Conservation (phyloP, 2,888 invertebrate species). For the Liodrosophila aerea region DNA sequence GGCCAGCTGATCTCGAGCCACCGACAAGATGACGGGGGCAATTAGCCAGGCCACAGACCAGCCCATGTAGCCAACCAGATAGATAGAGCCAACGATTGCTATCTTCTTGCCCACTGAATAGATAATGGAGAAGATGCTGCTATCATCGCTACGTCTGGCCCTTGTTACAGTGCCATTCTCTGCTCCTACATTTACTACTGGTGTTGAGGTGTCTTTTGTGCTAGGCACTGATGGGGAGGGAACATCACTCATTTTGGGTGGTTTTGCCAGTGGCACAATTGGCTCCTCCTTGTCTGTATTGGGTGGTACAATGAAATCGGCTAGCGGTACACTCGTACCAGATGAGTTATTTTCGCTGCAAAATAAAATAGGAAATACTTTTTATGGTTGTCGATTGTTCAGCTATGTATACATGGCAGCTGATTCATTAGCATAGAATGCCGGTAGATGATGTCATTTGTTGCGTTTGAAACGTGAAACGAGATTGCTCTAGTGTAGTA, state of each 20-base stretch:
- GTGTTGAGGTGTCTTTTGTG: slow-evolving; percentile 1
- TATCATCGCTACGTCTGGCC: slow-evolving; percentile 52
- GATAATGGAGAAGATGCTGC: slow-evolving; percentile 85
- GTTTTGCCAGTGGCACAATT: slow-evolving; percentile 55
- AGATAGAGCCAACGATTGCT: slow-evolving; percentile 89
- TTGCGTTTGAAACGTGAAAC: slow-evolving; percentile 2
- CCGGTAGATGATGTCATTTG: slow-evolving; percentile 41
- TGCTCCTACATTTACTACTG: background rate
- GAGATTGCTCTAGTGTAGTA: slow-evolving; percentile 2
- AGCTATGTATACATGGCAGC: slow-evolving; percentile 26
- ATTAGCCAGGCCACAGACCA: slow-evolving; percentile 92
- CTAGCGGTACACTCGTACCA: slow-evolving; percentile 55
- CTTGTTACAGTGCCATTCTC: slow-evolving; percentile 29
- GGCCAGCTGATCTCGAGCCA: slow-evolving; percentile 90
- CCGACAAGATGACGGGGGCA: slow-evolving; percentile 89
- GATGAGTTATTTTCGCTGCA: slow-evolving; percentile 49
- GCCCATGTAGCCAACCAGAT: slow-evolving; percentile 92
- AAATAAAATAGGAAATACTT: background rate
- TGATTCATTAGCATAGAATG: slow-evolving; percentile 62
- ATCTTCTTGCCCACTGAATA: slow-evolving; percentile 87
- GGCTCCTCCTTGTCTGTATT: slow-evolving; percentile 42
- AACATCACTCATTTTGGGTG: slow-evolving; percentile 53
- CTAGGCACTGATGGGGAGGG: slow-evolving; percentile 18
- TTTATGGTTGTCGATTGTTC: slow-evolving; percentile 16
- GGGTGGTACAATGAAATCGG: slow-evolving; percentile 57